phyloP scores from a whole-genome alignment of 2,113 vertebrate species.

The Camelus bactrianus region DNA sequence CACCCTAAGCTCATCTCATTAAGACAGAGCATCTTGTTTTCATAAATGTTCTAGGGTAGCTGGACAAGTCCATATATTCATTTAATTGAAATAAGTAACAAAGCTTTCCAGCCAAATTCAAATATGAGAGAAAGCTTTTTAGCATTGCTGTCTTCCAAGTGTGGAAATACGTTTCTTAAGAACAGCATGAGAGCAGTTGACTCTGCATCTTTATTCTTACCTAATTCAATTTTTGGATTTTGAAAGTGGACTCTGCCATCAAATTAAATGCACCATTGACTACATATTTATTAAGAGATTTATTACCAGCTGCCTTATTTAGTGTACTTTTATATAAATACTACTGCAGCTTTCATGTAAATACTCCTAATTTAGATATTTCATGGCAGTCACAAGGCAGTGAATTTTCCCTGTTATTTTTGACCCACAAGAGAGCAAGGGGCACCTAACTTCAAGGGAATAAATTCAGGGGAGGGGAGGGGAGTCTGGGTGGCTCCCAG shows the following conservation, averaged over 20 bases:
- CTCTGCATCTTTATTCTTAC: not conserved
- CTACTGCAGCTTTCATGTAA: not conserved
- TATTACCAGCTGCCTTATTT: slow-evolving; percentile 47
- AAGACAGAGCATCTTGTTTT: slow-evolving; percentile 61
- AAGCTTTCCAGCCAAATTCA: not conserved
- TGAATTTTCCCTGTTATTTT: slow-evolving; percentile 22
- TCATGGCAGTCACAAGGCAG: not conserved
- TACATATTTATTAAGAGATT: slow-evolving; percentile 66
- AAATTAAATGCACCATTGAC: slow-evolving; percentile 64
- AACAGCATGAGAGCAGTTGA: not conserved
- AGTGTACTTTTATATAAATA: slow-evolving; percentile 57
- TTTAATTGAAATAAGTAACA: slow-evolving; percentile 35
- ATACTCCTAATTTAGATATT: not conserved
- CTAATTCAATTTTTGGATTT: slow-evolving; percentile 55
- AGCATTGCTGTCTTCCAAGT: not conserved
- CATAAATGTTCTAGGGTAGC: slow-evolving; percentile 36
- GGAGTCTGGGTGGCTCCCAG: not conserved
- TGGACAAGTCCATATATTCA: slow-evolving; percentile 30
- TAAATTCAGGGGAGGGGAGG: not conserved
- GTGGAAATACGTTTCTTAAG: not conserved
- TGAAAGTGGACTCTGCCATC: slow-evolving; percentile 39
- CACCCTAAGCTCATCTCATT: slow-evolving; percentile 45
- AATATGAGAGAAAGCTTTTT: slow-evolving; percentile 37
- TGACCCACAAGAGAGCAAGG: not conserved
- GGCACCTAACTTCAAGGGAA: not conserved